Evolutionary conservation across 2,113 vertebrate species (phyloP).

Genomic region (Irena cyanogastra): DNA sequence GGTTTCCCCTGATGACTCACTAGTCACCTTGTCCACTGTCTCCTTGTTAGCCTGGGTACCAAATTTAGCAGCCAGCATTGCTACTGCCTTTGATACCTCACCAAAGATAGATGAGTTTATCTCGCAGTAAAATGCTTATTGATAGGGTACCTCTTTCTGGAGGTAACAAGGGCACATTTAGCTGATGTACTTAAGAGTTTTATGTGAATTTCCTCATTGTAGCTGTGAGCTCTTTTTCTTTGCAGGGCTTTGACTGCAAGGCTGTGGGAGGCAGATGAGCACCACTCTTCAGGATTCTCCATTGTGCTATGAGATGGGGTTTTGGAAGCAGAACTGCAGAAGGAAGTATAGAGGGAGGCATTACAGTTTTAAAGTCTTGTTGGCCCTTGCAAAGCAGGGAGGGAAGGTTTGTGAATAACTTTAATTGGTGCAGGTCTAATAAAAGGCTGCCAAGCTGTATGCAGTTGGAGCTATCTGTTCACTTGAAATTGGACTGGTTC

Average conservation of each 20-base stretch:
- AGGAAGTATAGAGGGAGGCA: not conserved
- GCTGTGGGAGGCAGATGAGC: not conserved
- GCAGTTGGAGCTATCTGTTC: not conserved
- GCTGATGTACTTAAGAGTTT: not conserved
- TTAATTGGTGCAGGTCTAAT: not conserved
- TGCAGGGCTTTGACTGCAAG: not conserved
- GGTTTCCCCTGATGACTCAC: not conserved
- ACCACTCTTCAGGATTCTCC: not conserved
- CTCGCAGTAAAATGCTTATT: not conserved
- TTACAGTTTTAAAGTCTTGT: not conserved
- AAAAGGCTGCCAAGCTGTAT: not conserved
- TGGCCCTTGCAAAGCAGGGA: not conserved
- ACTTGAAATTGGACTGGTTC: not conserved
- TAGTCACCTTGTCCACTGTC: not conserved
- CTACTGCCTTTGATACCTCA: not conserved
- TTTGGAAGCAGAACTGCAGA: not conserved
- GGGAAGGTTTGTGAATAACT: not conserved
- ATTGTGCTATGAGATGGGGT: not conserved
- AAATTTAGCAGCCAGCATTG: not conserved
- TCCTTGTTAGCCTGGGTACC: not conserved
- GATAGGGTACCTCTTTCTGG: not conserved
- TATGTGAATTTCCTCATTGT: not conserved
- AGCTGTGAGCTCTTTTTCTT: not conserved
- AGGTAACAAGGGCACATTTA: not conserved
- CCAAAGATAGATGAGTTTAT: not conserved